Evolutionary conservation across 2,113 vertebrate genomes (phyloP), one percentile per base, ranked within the genome.

Genomic region (Thinocorus orbignyianus): DNA sequence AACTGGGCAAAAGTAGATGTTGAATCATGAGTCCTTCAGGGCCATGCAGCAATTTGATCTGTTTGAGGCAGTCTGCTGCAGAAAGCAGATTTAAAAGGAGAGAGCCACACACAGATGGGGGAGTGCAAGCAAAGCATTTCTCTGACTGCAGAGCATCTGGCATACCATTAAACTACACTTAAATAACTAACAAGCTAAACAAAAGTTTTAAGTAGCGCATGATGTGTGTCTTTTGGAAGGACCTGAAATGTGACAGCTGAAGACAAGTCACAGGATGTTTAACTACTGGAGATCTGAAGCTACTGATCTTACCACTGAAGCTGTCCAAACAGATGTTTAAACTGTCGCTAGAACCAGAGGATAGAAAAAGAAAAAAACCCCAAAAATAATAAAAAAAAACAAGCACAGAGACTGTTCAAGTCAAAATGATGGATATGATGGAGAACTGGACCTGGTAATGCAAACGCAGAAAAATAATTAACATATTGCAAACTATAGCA

Each of bases 111-210:
- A 30, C 82, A 88, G 81, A 92, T 84, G 80, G 70, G 30, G 52
- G 33, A 76, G 33, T 60, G 55, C 57, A 88, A 90, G 66, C 71
- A 82, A 93, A 71, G 61, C 48, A 64, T 79, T 95, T 86, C 33
- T 73, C 79, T 81, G 60, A 35, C 76, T 86, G 64, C 57, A 80
- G 41, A 95, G 68, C 95, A 92, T 92, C 84, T 92, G 95, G 91
- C 64, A 72, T 19, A 81, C 60, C n/a, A 83, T 92, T 93, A 88
- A 90, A 58, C 41, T 94, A 51, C 44, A 86, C 31, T 88, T 80
- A 82, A 84, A 68, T 86, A 87, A 74, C 84, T 95, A 93, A 91
- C 57, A 71, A 91, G 68, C 48, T 76, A 76, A 95, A 94, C 4
- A 9, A 88, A 95, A 88, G 30, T 83, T 92, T 72, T 83, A 83